These are phyloP conservation scores for Caerostris extrusa DNA, from an alignment of 1,140 invertebrate species.

Conservation along the genomic window DNA sequence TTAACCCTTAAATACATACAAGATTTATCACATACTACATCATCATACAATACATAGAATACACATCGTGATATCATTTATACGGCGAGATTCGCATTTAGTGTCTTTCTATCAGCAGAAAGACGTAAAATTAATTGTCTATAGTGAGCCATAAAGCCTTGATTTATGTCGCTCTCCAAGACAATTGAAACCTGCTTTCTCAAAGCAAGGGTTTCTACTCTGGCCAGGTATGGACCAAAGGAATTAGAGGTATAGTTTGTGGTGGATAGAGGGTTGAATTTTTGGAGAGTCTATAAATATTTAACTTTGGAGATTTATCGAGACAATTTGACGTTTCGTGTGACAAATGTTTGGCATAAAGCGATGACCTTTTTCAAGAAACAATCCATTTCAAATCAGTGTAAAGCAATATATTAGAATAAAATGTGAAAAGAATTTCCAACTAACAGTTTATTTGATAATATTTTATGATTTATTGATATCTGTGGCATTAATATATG, in stretches of 20 bases:
- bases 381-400: not conserved
- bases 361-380: not conserved
- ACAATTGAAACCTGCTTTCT: constrained; percentile 7
- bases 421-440: too few species aligned
- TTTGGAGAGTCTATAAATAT: constrained; percentile 5
- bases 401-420: too few species aligned
- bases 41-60: not conserved
- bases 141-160: not conserved
- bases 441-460: too few species aligned
- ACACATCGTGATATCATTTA: constrained; percentile 2
- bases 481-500: too few species aligned
- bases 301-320: constrained; percentile 25
- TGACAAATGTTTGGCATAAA: not conserved
- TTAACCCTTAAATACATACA: not conserved
- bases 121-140: constrained; percentile 50
- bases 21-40: not conserved
- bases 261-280: not conserved
- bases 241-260: constrained; percentile 25
- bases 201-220: not conserved
- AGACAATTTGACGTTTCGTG: constrained; percentile 22
- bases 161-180: not conserved
- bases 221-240: not conserved
- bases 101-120: not conserved
- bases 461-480: too few species aligned
- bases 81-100: not conserved